Evolutionary conservation across 2,888 invertebrate species (phyloP).

Genomic region (Drosophila maculinotata): DNA sequence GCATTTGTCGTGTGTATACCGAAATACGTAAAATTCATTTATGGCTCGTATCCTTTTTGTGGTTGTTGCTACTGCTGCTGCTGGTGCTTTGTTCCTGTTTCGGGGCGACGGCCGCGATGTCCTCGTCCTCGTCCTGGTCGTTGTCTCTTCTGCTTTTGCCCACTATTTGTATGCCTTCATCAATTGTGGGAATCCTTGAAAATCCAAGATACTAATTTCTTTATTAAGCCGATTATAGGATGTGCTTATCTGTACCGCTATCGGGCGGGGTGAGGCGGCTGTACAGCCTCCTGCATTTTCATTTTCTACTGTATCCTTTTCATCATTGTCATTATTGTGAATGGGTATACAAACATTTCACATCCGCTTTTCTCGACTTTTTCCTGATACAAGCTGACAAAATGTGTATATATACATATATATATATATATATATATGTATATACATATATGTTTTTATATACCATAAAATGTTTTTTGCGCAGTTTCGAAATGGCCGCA

Average conservation of each 20-base stretch:
- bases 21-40: constrained; percentile 78
- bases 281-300: background rate
- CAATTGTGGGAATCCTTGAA: constrained; percentile 31
- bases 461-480: constrained; percentile 62
- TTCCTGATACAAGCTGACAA: constrained; percentile 33
- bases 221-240: constrained; percentile 14
- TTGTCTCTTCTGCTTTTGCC: constrained; percentile 24
- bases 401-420: constrained; percentile 11
- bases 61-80: constrained; percentile 32
- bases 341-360: constrained; percentile 23
- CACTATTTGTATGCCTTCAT: constrained; percentile 38
- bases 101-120: constrained; percentile 72
- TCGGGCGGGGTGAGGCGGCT: constrained; percentile 41
- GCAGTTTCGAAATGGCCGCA: constrained; percentile 75
- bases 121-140: constrained; percentile 28
- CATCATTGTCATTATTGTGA: constrained; percentile 15
- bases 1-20: constrained; percentile 79
- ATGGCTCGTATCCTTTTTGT: constrained; percentile 65
- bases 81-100: constrained; percentile 69
- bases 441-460: constrained; percentile 13
- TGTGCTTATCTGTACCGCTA: background rate
- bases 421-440: background rate
- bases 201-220: constrained; percentile 24
- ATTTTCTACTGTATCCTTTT: constrained; percentile 22
- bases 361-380: constrained; percentile 31